These are phyloP conservation scores for Xiphophorus maculatus DNA, from an alignment of 2,113 vertebrate species.

Conservation along the genomic window DNA sequence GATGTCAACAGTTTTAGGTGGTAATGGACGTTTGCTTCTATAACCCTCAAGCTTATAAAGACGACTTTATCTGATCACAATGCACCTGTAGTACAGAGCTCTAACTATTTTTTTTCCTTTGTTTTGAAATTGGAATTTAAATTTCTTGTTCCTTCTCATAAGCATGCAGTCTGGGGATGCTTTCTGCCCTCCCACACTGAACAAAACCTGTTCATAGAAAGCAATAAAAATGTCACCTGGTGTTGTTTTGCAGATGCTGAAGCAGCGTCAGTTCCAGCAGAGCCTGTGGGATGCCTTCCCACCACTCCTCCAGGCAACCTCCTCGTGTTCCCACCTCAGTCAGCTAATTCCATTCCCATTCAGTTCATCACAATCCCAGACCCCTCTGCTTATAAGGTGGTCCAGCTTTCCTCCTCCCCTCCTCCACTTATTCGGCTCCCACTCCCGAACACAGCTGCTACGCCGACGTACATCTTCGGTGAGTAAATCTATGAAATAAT, in stretches of 20 bases:
- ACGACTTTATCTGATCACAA: no score
- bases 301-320: slow-evolving; percentile 32
- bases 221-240: background rate
- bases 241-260: slow-evolving; percentile 31
- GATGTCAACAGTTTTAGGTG: no score
- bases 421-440: slow-evolving; percentile 45
- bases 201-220: background rate
- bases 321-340: slow-evolving; percentile 18
- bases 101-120: background rate
- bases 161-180: background rate
- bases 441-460: slow-evolving; percentile 13
- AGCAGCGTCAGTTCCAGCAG: background rate
- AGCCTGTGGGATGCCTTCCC: background rate
- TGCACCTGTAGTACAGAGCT: no score
- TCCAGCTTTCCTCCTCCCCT: slow-evolving; percentile 30
- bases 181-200: background rate
- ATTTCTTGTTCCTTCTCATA: background rate
- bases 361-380: slow-evolving; percentile 56
- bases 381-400: background rate
- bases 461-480: slow-evolving; percentile 64
- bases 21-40: no score
- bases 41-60: no score
- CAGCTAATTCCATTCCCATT: slow-evolving; percentile 28
- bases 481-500: slow-evolving; percentile 1
- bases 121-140: background rate